These are phyloP conservation scores for Arctopsyche grandis DNA, from an alignment of 1,140 invertebrate species.

Conservation along the genomic window DNA sequence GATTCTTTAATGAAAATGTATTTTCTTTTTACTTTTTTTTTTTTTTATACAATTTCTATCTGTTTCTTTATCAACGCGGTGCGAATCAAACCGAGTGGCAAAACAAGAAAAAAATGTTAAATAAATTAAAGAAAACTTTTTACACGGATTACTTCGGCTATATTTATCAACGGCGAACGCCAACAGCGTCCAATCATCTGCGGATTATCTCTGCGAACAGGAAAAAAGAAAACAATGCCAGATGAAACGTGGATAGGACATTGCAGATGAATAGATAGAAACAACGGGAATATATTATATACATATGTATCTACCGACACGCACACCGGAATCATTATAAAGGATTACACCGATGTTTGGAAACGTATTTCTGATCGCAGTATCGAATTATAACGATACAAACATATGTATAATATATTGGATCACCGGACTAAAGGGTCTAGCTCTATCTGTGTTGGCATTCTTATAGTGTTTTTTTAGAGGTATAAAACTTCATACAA, in stretches of 20 bases:
- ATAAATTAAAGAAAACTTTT: slow-evolving; percentile 31
- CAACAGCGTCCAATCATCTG: slow-evolving; percentile 30
- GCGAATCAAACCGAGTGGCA: neutral
- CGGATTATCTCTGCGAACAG: slow-evolving; percentile 12
- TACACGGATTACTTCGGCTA: slow-evolving; percentile 21
- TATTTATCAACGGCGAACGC: slow-evolving; percentile 18
- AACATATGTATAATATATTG: no score
- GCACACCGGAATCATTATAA: no score
- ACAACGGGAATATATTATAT: no score
- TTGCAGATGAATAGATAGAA: no score
- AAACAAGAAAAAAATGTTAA: slow-evolving; percentile 14
- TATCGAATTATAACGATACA: no score
- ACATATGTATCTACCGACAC: no score
- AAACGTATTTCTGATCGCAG: no score
- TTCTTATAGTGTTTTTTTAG: no score
- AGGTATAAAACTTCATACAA: no score
- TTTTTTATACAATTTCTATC: neutral
- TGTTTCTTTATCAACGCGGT: neutral
- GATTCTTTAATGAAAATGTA: slow-evolving; percentile 7
- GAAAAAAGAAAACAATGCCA: slow-evolving; percentile 13
- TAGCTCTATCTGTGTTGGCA: no score
- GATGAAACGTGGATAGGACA: neutral
- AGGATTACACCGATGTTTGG: no score
- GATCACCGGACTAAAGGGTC: no score
- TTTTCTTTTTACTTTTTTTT: neutral